Evolutionary conservation across 2,888 invertebrate species (phyloP).

Genomic region (Aporophyla nigra): DNA sequence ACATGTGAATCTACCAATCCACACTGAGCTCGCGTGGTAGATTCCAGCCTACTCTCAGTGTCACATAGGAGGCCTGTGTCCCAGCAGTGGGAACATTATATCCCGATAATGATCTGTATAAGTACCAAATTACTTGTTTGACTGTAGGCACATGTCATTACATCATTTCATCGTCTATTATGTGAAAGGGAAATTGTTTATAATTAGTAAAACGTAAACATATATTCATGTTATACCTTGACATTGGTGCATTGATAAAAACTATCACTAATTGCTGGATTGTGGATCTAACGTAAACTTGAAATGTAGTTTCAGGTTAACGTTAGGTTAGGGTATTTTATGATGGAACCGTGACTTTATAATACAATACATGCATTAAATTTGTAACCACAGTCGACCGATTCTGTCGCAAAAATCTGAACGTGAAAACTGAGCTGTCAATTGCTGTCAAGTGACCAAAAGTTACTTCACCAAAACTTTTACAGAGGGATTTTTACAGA

Average conservation of each 20-base stretch:
- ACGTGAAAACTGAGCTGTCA: not conserved
- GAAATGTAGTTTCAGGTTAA: not conserved
- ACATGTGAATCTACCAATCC: not conserved
- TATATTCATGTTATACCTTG: constrained; percentile 17
- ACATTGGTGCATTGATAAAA: constrained; percentile 13
- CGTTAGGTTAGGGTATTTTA: not conserved
- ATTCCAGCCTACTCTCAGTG: not conserved
- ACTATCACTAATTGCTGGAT: not conserved
- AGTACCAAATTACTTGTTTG: not conserved
- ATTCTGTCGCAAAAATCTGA: not conserved
- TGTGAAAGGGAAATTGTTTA: constrained; percentile 4
- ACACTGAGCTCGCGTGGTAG: not conserved
- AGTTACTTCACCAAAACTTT: too few species aligned
- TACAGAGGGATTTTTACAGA: too few species aligned
- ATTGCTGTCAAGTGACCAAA: too few species aligned
- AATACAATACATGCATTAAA: not conserved
- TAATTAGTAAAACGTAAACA: not conserved
- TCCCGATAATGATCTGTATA: not conserved
- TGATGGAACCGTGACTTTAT: not conserved
- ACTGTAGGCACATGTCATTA: not conserved
- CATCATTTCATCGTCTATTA: not conserved
- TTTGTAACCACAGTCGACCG: not conserved
- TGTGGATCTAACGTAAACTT: not conserved
- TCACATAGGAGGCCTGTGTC: not conserved
- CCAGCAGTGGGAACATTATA: not conserved